Conservation (phyloP, 2,113 vertebrate genomes). For the Anarhynchus alexandrinus region DNA sequence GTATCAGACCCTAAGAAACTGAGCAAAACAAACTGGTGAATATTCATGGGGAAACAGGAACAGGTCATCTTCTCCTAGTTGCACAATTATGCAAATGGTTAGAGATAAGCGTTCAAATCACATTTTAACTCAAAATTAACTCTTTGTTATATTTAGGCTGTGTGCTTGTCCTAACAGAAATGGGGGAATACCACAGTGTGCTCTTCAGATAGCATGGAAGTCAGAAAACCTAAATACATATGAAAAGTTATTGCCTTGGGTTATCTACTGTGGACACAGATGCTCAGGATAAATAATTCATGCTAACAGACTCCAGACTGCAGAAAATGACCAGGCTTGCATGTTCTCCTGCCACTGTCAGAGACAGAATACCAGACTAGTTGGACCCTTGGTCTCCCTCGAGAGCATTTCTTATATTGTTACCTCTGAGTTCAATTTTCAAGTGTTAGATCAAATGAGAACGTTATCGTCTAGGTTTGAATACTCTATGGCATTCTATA, state of each 20-base stretch:
- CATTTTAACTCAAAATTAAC: background rate
- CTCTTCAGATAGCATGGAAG: background rate
- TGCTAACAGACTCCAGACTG: background rate
- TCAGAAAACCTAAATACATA: background rate
- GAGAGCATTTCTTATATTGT: background rate
- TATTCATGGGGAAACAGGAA: background rate
- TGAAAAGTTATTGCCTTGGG: background rate
- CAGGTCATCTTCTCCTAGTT: background rate
- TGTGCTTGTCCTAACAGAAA: background rate
- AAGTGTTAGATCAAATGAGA: background rate
- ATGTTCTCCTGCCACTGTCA: background rate
- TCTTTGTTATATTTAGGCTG: background rate
- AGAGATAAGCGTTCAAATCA: background rate
- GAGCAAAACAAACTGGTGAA: background rate
- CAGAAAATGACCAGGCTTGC: background rate
- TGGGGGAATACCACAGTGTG: background rate
- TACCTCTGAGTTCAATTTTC: background rate
- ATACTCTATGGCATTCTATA: background rate
- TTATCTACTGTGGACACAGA: conserved; percentile 14
- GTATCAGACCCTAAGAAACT: background rate
- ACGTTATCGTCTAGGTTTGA: background rate
- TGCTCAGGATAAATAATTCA: conserved; percentile 10
- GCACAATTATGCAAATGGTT: background rate
- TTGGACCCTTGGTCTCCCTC: background rate
- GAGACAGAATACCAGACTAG: background rate